Conservation (phyloP, 2,888 invertebrate genomes). For the Heliconius aoede region DNA sequence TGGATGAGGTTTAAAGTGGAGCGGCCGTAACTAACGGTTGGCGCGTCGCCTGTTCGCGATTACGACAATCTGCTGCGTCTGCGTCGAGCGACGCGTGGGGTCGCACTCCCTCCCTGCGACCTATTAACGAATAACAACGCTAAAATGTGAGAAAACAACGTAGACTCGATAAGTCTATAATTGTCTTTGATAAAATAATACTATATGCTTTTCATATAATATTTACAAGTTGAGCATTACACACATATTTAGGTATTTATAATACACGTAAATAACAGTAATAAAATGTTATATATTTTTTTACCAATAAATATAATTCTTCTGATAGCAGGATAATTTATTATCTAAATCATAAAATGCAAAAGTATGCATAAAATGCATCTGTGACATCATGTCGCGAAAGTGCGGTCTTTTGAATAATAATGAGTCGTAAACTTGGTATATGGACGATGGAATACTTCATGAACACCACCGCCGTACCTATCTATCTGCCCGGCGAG, state of each 20-base stretch:
- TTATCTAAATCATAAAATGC: constrained; percentile 34
- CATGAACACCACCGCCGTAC: constrained; percentile 12
- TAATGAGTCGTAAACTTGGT: constrained; percentile 28
- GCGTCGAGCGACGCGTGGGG: constrained; percentile 68
- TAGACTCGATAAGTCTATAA: background rate
- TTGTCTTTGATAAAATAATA: background rate
- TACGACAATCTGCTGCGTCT: constrained; percentile 69
- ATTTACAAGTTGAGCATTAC: background rate
- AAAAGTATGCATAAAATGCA: constrained; percentile 43
- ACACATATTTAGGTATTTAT: background rate
- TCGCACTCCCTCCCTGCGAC: constrained; percentile 55
- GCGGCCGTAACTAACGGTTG: constrained; percentile 80
- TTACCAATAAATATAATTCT: constrained; percentile 7
- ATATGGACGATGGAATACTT: constrained; percentile 26
- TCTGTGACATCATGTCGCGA: constrained; percentile 28
- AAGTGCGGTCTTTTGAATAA: constrained; percentile 28
- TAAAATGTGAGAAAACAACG: constrained; percentile 38
- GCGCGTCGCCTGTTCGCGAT: constrained; percentile 69
- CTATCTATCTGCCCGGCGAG: background rate
- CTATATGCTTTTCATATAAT: background rate
- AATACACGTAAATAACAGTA: background rate
- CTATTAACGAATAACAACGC: constrained; percentile 53
- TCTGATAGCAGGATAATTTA: constrained; percentile 24
- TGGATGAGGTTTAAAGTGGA: constrained; percentile 83
- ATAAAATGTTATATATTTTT: constrained; percentile 28